Evolutionary conservation across 1,140 invertebrate species (phyloP).

Genomic region (Lordiphosa collinella): DNA sequence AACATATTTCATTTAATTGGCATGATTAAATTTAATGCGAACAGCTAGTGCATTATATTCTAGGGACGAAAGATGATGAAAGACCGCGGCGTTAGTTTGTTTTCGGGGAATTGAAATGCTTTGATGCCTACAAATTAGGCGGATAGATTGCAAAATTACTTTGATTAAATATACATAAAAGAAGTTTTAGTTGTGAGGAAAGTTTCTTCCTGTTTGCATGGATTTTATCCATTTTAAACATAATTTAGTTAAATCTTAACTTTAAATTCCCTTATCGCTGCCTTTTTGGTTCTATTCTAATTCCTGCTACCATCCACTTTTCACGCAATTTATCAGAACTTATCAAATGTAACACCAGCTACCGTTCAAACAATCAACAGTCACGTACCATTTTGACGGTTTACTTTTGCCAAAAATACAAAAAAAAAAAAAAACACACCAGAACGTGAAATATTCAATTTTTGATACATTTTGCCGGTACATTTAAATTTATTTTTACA

Average conservation of each 20-base stretch:
- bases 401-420: conserved; percentile 13
- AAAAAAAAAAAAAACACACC: conserved; percentile 1
- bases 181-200: no score
- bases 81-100: no score
- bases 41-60: conserved; percentile 8
- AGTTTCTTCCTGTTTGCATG: no score
- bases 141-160: no score
- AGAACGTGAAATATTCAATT: conserved; percentile 57
- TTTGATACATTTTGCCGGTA: conserved; percentile 65
- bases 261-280: no score
- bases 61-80: not conserved
- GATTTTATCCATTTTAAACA: no score
- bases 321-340: conserved; percentile 20
- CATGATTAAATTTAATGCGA: conserved; percentile 31
- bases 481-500: conserved; percentile 67
- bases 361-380: conserved; percentile 49
- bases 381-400: conserved; percentile 51
- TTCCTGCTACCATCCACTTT: not conserved
- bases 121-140: no score
- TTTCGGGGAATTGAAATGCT: no score
- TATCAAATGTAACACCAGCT: conserved; percentile 9
- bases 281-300: not conserved
- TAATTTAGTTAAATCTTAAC: no score
- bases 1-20: conserved; percentile 49
- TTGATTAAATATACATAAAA: no score